Conservation (phyloP, 1,140 invertebrate genomes). For the Holcopasites calliopsidis region DNA sequence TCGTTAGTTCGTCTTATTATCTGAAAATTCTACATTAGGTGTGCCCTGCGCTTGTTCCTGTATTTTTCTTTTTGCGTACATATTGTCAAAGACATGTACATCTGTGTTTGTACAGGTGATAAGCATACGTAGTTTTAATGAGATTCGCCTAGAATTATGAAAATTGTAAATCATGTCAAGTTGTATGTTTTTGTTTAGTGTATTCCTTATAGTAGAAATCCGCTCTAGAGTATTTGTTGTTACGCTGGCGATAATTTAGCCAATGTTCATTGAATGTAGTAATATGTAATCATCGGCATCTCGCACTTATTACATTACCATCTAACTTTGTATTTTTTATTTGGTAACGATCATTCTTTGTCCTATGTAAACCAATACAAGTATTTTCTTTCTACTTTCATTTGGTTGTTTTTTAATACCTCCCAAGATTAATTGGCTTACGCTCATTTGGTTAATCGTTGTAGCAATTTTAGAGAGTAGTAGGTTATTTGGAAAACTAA, state of each 20-base stretch:
- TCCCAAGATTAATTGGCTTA: slow-evolving; percentile 60
- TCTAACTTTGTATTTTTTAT: not conserved
- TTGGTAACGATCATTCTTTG: slow-evolving; percentile 13
- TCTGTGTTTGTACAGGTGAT: slow-evolving; percentile 29
- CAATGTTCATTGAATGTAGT: not conserved
- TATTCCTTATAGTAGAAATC: slow-evolving; percentile 11
- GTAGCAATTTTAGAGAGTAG: slow-evolving; percentile 5
- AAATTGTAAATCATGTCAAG: slow-evolving; percentile 10
- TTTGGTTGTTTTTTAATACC: slow-evolving; percentile 64
- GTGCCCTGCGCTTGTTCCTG: slow-evolving; percentile 30
- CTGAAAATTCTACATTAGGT: not conserved
- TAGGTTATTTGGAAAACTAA: slow-evolving; percentile 36
- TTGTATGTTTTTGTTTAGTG: slow-evolving; percentile 2
- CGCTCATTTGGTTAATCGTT: slow-evolving; percentile 12
- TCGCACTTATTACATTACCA: slow-evolving; percentile 19
- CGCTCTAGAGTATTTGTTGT: slow-evolving; percentile 25
- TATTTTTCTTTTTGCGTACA: slow-evolving; percentile 27
- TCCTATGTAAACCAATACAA: slow-evolving; percentile 42
- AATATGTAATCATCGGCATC: slow-evolving; percentile 18
- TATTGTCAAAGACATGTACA: slow-evolving; percentile 47
- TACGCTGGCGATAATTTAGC: slow-evolving; percentile 19
- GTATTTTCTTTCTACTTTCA: slow-evolving; percentile 73
- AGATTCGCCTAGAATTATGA: not conserved
- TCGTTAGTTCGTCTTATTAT: slow-evolving; percentile 34
- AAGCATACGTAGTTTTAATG: slow-evolving; percentile 11